Conservation (phyloP, 2,113 vertebrate genomes). For the Pachycephala philippinensis region DNA sequence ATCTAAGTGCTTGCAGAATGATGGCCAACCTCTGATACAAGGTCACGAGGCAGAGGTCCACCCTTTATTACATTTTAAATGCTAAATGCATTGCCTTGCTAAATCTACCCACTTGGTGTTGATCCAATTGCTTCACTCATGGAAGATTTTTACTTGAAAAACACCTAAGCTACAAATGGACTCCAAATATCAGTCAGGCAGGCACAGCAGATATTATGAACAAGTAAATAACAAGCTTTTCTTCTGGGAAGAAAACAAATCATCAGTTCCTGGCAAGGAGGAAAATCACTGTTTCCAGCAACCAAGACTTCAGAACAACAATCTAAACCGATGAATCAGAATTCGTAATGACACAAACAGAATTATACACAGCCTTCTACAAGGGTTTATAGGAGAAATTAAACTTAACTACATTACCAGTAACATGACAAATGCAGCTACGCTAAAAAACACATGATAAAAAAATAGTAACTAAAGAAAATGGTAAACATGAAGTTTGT, state of each 20-base stretch:
- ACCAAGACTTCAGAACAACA: slow-evolving; percentile 30
- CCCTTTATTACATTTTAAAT: not conserved
- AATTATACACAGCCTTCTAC: slow-evolving; percentile 6
- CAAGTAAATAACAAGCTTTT: slow-evolving; percentile 26
- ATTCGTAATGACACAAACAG: slow-evolving; percentile 44
- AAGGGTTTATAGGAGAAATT: slow-evolving; percentile 26
- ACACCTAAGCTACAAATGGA: not conserved
- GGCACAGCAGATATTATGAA: not conserved
- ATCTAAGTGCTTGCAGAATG: not conserved
- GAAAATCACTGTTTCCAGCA: slow-evolving; percentile 46
- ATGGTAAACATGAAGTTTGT: not conserved
- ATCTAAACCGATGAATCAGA: slow-evolving; percentile 47
- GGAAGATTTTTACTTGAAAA: not conserved
- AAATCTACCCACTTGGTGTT: not conserved
- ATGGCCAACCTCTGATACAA: not conserved
- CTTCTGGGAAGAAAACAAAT: slow-evolving; percentile 54
- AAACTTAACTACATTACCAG: slow-evolving; percentile 37
- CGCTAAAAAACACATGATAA: not conserved
- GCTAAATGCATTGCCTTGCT: not conserved
- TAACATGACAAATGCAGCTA: slow-evolving; percentile 32
- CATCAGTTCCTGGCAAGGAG: slow-evolving; percentile 20
- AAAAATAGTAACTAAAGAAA: slow-evolving; percentile 17
- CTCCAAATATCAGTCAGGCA: not conserved
- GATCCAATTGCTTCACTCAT: not conserved
- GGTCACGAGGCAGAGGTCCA: not conserved